Evolutionary conservation across 2,113 vertebrate species (phyloP).

Genomic region (Lasiurus cinereus): DNA sequence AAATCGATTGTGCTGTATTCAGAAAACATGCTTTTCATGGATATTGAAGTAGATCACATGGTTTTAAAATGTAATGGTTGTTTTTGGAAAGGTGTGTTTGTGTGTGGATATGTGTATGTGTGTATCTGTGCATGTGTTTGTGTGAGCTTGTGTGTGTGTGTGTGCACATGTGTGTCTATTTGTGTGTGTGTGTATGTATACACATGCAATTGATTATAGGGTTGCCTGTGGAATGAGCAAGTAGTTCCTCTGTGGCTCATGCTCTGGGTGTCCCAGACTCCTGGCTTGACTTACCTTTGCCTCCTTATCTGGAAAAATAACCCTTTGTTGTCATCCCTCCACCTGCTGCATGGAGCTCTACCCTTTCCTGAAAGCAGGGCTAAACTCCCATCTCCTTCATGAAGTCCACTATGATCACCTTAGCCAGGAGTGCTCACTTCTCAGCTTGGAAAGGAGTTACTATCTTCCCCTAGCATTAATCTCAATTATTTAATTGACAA

Average conservation of each 20-base stretch:
- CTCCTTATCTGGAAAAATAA: background rate
- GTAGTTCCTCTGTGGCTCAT: background rate
- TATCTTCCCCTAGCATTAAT: background rate
- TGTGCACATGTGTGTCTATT: background rate
- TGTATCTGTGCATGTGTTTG: background rate
- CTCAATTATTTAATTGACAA: slow-evolving; percentile 33
- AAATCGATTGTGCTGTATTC: background rate
- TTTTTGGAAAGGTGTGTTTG: background rate
- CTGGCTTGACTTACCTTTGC: background rate
- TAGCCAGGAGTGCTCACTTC: background rate
- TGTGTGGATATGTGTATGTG: background rate
- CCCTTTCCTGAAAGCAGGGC: background rate
- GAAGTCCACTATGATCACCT: background rate
- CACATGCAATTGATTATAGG: background rate
- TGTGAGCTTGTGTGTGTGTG: background rate
- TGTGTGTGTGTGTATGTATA: accelerated
- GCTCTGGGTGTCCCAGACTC: background rate
- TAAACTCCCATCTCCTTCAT: background rate
- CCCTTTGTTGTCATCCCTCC: too few species aligned
- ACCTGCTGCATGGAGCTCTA: background rate
- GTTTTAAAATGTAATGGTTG: background rate
- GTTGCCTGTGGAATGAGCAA: background rate
- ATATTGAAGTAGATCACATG: background rate
- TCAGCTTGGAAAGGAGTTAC: background rate
- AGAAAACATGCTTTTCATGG: background rate